These are phyloP conservation scores for Crypturellus tataupa DNA, from an alignment of 2,797 vertebrate genomes.

Conservation along the genomic window DNA sequence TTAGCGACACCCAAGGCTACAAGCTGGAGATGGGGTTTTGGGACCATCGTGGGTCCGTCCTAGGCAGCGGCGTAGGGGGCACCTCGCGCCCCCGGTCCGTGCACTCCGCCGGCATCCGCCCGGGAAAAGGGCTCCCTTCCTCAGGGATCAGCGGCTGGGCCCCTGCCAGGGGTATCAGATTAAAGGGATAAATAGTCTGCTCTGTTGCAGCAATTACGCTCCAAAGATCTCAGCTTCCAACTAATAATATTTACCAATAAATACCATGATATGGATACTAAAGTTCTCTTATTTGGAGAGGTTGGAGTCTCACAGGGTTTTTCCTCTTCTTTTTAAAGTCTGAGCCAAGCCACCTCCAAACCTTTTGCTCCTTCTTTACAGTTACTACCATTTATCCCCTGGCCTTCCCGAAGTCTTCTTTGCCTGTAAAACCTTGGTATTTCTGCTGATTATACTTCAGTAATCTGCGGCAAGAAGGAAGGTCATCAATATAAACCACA, in stretches of 20 bases:
- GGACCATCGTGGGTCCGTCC: background rate
- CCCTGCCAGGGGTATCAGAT: conserved; percentile 14
- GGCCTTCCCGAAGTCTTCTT: conserved; percentile 38
- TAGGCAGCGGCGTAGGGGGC: background rate
- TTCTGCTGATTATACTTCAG: conserved; percentile 51
- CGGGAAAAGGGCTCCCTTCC: background rate
- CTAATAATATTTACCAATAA: background rate
- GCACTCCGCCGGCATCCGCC: background rate
- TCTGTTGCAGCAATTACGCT: rapidly evolving
- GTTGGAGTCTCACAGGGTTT: background rate
- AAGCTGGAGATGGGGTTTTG: conserved; percentile 21
- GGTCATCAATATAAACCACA: conserved; percentile 71
- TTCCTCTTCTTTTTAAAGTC: background rate
- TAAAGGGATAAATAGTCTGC: conserved; percentile 9
- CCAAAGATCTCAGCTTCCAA: background rate
- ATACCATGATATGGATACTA: background rate
- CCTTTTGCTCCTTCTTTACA: background rate
- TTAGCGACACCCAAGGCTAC: background rate
- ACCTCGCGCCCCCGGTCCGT: background rate
- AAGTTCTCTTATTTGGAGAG: background rate
- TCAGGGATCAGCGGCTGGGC: background rate
- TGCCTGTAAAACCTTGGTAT: conserved; percentile 42
- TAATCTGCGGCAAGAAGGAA: conserved; percentile 61
- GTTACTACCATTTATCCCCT: conserved; percentile 26
- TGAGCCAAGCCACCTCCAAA: conserved; percentile 6